Evolutionary conservation across 2,888 invertebrate genomes (phyloP).

Genomic region (Torymus tubicola): DNA sequence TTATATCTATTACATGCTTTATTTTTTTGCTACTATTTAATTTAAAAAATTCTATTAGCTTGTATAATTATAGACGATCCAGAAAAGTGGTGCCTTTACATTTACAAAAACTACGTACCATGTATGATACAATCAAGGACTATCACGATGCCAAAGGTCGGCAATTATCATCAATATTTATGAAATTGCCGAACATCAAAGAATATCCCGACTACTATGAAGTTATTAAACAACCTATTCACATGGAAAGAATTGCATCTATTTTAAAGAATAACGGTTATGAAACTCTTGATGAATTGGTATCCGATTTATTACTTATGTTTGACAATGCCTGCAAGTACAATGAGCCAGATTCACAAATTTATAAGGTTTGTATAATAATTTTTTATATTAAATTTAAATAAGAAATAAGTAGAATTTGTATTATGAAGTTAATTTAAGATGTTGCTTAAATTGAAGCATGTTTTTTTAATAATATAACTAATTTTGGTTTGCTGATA

Average conservation of each 20-base stretch:
- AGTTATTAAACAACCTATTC: conserved; percentile 96
- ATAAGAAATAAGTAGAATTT: too few species aligned
- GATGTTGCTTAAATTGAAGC: too few species aligned
- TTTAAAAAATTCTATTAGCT: conserved; percentile 48
- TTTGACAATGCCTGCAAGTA: conserved; percentile 98
- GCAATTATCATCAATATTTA: conserved; percentile 95
- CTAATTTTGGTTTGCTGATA: too few species aligned
- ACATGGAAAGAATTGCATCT: conserved; percentile 94
- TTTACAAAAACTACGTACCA: conserved; percentile 87
- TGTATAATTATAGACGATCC: conserved; percentile 67
- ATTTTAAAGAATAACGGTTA: conserved; percentile 88
- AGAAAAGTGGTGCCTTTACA: conserved; percentile 73
- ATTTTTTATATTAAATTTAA: neutral
- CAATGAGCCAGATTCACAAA: conserved; percentile 97
- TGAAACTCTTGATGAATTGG: conserved; percentile 89
- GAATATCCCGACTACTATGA: conserved; percentile 99
- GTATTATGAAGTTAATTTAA: too few species aligned
- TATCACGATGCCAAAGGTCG: conserved; percentile 91
- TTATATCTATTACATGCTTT: conserved; percentile 28
- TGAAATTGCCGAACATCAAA: conserved; percentile 93
- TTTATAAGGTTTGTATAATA: conserved; percentile 85
- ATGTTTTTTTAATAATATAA: too few species aligned
- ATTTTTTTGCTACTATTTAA: conserved; percentile 40
- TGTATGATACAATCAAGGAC: conserved; percentile 94
- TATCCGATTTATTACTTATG: conserved; percentile 93